Evolutionary conservation across 1,140 invertebrate species (phyloP), one percentile per base, ranked within the genome.

Genomic region (Papilio helenus): DNA sequence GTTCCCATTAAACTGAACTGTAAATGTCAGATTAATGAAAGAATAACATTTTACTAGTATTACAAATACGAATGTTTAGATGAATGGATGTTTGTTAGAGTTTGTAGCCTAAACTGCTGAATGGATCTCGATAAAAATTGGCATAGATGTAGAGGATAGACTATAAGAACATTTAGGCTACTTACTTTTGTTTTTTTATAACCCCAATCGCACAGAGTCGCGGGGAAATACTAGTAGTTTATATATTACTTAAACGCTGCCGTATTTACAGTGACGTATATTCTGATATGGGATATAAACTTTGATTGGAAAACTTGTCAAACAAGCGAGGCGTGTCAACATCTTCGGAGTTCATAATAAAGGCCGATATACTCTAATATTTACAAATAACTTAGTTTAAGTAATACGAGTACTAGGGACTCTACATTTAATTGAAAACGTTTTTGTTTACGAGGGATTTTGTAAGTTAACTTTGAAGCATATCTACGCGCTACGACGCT

Each of bases 291-390:
- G 61, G 61, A 0, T 65, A 18, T 29, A 65, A 65, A 65, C 61
- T 65, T 65, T 65, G 61, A 65, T 65, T 65, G 61, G 61, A 65
- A 65, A 65, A 65, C 61, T 65, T 65, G 61, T 65, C 26, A 65
- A 65, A 16, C 26, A 65, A 65, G 16, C 61, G 26, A 65, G 61
- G 23, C 61, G 12, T 7, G 26, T 29, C 61, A 65, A 65, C 58
- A 65, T 65, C 26, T 65, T 29, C 61, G 4, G 12, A 65, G 61
- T 65, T 65, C 26, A 7, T 65, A 7, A 65, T 65, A 29, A 34
- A 29, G 26, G 61, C 61, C 61, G 26, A 16, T 65, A 65, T 7
- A 65, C 58, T 23, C 23, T 26, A 65, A 34, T 65, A 65, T 26
- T 65, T 65, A 5, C 12, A 14, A 14, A 23, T n/a, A 8, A 55